A percentile compares a stretch with the other conserved stretches of the same genome.
phyloP scores from a whole-genome alignment of 2,888 invertebrate genomes.

The Lasioglossum malachurum region DNA sequence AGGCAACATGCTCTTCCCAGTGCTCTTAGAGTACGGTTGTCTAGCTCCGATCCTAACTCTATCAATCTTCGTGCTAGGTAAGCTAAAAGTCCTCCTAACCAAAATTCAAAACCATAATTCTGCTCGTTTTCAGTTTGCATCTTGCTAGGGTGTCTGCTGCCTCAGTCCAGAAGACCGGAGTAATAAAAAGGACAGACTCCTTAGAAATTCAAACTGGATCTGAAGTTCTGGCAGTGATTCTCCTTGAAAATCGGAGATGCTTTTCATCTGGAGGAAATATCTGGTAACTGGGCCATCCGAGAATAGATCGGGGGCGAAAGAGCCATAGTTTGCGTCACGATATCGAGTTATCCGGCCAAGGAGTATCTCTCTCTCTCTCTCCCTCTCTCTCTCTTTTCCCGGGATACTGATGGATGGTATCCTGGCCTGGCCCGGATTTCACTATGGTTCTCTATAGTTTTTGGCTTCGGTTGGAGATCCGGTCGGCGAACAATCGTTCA shows the following conservation, averaged over 20 bases:
- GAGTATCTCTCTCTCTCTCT: not conserved
- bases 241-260: not conserved
- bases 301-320: not conserved
- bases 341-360: not conserved
- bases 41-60: constrained; percentile 73
- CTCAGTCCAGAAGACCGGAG: constrained; percentile 56
- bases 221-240: constrained; percentile 6
- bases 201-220: not conserved
- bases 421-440: constrained; percentile 9
- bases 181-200: constrained; percentile 23
- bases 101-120: not conserved
- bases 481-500: not conserved
- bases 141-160: constrained; percentile 70
- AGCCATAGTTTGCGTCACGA: constrained; percentile 16
- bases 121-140: constrained; percentile 69
- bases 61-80: constrained; percentile 71
- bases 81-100: constrained; percentile 35
- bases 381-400: not conserved
- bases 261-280: not conserved
- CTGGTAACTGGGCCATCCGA: constrained; percentile 23
- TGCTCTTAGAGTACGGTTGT: constrained; percentile 79
- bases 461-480: not conserved
- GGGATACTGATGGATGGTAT: constrained; percentile 20
- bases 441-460: not conserved
- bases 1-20: constrained; percentile 82